A percentile compares a stretch with the other conserved stretches of the same genome.
Conservation (phyloP, 37 sponge, comb jelly and placozoan species). For the Chondrilla cf. caribensis region DNA sequence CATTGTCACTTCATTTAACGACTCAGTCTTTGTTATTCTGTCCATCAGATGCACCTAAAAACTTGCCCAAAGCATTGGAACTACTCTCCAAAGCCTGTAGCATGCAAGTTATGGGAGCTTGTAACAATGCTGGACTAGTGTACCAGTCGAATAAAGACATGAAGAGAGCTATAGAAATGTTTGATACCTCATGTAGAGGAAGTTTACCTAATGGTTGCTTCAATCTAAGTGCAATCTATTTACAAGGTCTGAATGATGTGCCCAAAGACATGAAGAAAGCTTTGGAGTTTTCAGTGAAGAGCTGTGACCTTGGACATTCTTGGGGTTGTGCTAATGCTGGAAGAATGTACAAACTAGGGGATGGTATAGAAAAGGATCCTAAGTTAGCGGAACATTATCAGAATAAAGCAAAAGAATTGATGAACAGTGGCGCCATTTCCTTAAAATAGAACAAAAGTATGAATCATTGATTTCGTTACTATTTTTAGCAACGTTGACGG, state of each 20-base stretch:
- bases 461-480: background rate
- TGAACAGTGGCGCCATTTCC: no score
- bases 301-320: conserved; percentile 53
- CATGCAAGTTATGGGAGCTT: conserved; percentile 34
- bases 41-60: conserved; percentile 8
- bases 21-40: no score
- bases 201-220: conserved; percentile 51
- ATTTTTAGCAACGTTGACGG: background rate
- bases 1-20: no score
- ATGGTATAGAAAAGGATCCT: conserved; percentile 25
- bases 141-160: conserved; percentile 8
- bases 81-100: conserved; percentile 25
- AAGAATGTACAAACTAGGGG: conserved; percentile 43
- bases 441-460: no score
- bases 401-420: conserved; percentile 23
- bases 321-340: conserved; percentile 60
- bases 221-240: conserved; percentile 43
- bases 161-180: conserved; percentile 23
- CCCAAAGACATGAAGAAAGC: conserved; percentile 53
- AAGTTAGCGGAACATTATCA: conserved; percentile 20
- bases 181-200: conserved; percentile 29
- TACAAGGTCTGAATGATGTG: conserved; percentile 25
- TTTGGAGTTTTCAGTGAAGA: conserved; percentile 31
- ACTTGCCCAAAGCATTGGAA: conserved; percentile 32
- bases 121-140: conserved; percentile 64